Conservation (phyloP, 1,140 invertebrate species). For the Bombyx mandarina region DNA sequence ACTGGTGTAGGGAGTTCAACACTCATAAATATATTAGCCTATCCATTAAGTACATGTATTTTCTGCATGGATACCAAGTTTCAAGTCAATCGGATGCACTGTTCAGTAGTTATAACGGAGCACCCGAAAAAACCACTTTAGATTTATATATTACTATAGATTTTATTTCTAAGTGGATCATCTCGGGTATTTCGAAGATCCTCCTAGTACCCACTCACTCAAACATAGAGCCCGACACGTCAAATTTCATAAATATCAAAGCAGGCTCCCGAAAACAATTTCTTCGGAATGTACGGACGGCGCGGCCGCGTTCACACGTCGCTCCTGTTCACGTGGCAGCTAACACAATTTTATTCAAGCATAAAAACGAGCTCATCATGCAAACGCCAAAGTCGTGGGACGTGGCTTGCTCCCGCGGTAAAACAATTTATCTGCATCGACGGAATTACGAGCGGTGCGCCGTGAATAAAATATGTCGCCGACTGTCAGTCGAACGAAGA, state of each 20-base stretch:
- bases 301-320: conserved; percentile 42
- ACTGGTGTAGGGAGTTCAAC: too few relatives aligned
- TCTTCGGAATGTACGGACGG: conserved; percentile 38
- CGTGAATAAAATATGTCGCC: conserved; percentile 69
- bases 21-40: too few relatives aligned
- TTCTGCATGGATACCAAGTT: too few relatives aligned
- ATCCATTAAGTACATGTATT: too few relatives aligned
- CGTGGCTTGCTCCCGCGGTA: conserved; percentile 58
- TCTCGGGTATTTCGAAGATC: too few relatives aligned
- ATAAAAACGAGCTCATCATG: conserved; percentile 69
- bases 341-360: conserved; percentile 69
- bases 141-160: too few relatives aligned
- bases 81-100: too few relatives aligned
- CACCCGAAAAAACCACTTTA: too few relatives aligned
- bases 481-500: conserved; percentile 54
- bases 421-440: conserved; percentile 71
- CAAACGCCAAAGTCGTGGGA: conserved; percentile 61
- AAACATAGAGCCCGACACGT: conserved; percentile 44
- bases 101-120: too few relatives aligned
- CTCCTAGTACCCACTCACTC: conserved; percentile 41
- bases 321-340: conserved; percentile 36
- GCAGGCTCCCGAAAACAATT: conserved; percentile 61
- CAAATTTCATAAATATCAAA: conserved; percentile 68
- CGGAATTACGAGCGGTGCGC: conserved; percentile 60
- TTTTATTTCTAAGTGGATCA: too few relatives aligned